Evolutionary conservation across 2,888 invertebrate species (phyloP).

Genomic region (Drosophila monieri): DNA sequence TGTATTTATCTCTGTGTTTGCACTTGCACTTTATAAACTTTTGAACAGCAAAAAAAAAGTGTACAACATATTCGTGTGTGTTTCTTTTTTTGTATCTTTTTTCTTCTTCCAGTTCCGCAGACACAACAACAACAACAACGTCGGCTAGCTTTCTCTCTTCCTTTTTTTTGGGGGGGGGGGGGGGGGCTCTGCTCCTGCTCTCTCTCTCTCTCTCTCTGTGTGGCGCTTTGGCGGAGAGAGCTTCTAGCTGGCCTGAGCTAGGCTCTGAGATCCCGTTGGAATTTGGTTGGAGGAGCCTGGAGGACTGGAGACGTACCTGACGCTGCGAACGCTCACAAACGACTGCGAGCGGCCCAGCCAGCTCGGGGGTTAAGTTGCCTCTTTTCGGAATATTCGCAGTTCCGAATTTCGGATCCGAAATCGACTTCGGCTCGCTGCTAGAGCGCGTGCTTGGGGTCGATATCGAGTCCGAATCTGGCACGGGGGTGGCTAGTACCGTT

Average conservation of each 20-base stretch:
- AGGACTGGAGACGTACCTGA: conserved; percentile 62
- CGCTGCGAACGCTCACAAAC: conserved; percentile 78
- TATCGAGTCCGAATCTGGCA: conserved; percentile 60
- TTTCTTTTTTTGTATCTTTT: conserved; percentile 25
- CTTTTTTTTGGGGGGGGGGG: no score
- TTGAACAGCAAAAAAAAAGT: conserved; percentile 58
- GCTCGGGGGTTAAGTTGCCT: conserved; percentile 54
- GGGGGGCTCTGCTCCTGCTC: conserved; percentile 12
- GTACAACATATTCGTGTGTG: conserved; percentile 33
- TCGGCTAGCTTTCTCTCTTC: background rate
- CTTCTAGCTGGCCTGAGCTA: background rate
- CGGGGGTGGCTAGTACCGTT: conserved; percentile 42
- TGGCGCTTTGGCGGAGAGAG: background rate
- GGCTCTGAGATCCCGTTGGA: background rate
- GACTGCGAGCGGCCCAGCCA: conserved; percentile 64
- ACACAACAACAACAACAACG: conserved; percentile 40
- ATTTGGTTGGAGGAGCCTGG: conserved; percentile 12
- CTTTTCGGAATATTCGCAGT: conserved; percentile 7
- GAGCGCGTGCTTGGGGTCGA: conserved; percentile 57
- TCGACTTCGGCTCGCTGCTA: conserved; percentile 14
- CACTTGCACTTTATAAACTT: conserved; percentile 53
- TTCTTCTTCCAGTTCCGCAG: conserved; percentile 31
- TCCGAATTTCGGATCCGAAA: conserved; percentile 26
- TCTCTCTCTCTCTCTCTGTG: background rate
- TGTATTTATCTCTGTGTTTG: conserved; percentile 42